phyloP scores from a whole-genome alignment of 2,113 vertebrate genomes.

The Cynopterus brachyotis region DNA sequence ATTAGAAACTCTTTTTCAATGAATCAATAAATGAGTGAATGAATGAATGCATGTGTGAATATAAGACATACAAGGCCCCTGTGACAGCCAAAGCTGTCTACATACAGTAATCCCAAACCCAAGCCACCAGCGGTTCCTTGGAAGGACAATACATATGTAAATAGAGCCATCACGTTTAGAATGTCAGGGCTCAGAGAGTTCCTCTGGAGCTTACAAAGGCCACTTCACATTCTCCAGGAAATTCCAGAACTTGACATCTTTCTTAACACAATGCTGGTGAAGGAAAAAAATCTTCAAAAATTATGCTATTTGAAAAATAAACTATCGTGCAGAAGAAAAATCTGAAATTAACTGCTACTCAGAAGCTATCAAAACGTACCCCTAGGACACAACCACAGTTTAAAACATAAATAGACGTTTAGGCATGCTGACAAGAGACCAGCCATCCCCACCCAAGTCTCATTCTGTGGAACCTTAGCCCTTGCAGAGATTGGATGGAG shows the following conservation, averaged over 20 bases:
- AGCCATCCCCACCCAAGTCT: neutral
- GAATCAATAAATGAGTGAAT: neutral
- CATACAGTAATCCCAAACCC: conserved; percentile 19
- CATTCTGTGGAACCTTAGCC: neutral
- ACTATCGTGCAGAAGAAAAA: conserved; percentile 25
- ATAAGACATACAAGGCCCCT: neutral
- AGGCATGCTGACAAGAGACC: neutral
- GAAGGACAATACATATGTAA: conserved; percentile 75
- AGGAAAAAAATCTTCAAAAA: conserved; percentile 67
- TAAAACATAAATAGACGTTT: conserved; percentile 53
- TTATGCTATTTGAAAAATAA: conserved; percentile 66
- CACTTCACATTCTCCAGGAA: conserved; percentile 75
- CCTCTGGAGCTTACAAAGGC: conserved; percentile 69
- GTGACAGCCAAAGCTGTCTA: neutral
- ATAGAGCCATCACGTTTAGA: conserved; percentile 68
- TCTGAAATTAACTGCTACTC: conserved; percentile 22
- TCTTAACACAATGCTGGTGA: conserved; percentile 67
- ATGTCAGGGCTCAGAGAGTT: conserved; percentile 74
- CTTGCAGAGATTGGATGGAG: neutral
- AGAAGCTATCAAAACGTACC: conserved; percentile 21
- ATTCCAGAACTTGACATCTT: conserved; percentile 76
- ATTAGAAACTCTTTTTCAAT: neutral
- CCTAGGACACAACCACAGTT: neutral
- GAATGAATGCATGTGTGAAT: neutral
- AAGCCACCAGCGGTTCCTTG: conserved; percentile 31